Evolutionary conservation across 2,888 invertebrate species (phyloP).

Genomic region (Troides aeacus): DNA sequence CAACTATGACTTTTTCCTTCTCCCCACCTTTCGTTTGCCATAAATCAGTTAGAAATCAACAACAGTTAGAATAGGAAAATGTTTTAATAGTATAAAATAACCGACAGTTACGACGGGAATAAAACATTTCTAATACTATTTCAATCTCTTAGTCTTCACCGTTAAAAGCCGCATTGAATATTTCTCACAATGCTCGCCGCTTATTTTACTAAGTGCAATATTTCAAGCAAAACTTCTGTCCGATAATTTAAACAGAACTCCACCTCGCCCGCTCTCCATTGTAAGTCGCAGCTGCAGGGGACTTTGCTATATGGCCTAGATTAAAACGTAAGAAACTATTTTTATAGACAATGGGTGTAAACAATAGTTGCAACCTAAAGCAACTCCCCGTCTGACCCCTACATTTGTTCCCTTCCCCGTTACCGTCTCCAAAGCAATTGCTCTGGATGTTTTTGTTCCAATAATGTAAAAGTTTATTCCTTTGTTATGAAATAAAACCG

Average conservation of each 20-base stretch:
- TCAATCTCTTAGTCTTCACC: constrained; percentile 18
- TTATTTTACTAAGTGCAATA: constrained; percentile 30
- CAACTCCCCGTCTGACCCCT: constrained; percentile 36
- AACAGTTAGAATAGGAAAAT: background rate
- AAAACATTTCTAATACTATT: constrained; percentile 18
- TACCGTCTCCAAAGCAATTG: constrained; percentile 31
- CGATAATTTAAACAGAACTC: constrained; percentile 31
- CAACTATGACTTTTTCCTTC: too few species aligned
- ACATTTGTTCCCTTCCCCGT: constrained; percentile 34
- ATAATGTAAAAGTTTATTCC: constrained; percentile 21
- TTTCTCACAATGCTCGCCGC: constrained; percentile 22
- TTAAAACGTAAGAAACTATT: constrained; percentile 37
- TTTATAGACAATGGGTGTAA: constrained; percentile 37
- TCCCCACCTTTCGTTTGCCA: too few species aligned
- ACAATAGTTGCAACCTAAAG: constrained; percentile 41
- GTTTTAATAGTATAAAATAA: background rate
- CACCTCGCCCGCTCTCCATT: constrained; percentile 26
- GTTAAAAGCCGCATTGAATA: constrained; percentile 20
- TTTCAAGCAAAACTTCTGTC: constrained; percentile 31
- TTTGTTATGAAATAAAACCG: constrained; percentile 24
- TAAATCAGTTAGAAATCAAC: too few species aligned
- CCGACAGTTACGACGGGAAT: background rate
- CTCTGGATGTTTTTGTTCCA: constrained; percentile 27
- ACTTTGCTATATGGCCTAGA: constrained; percentile 34
- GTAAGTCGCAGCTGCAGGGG: constrained; percentile 30